Base-by-base conservation (phyloP, 2,113 vertebrate genomes). In the Caloenas nicobarica region DNA sequence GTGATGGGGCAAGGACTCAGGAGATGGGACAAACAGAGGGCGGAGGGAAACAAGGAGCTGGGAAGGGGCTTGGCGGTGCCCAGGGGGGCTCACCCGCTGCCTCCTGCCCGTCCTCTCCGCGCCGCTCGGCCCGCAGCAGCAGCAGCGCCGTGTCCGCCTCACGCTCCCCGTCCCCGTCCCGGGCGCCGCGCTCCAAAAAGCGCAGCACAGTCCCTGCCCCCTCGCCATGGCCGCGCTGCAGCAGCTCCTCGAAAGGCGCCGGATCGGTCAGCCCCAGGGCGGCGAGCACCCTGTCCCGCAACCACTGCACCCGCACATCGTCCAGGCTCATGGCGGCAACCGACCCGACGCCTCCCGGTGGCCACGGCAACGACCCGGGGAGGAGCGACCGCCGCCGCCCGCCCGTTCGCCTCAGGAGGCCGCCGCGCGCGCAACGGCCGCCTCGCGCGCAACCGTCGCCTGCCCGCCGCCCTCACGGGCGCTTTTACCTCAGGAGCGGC, bases 301-400 rank as follows among this genome's bases (percentile, higher is more conserved):
- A 92, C 99, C 99, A 99, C 91, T 96, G 98, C 93, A 99, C 88
- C 38, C 99, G 98, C 70, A 98, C 95, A 89, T 99, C 99, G 71
- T 97, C 97, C 95, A 98, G 92, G 36, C 95, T 89, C 98, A 98
- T 97, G 26, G 93, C 81, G 19, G 25, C 42, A 1, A 29, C 24
- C 7, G 12, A 46, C 10, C 38, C 36, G 80, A 84, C 88, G 91
- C 89, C 66, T 74, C 50, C 0, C 58, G 69, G 96, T 93, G 86
- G 76, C 82, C 80, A 70, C 85, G 33, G 91, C 93, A 94, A 98
- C 97, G 29, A 57, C 25, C 14, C 28, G 2, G 78, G 81, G 80
- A 51, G 72, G 93, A 82, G 91, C 88, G 19, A 19, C 19, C 44
- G 18, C 17, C 0, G 11, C 61, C 51, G 17, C 14, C 51, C 3